Evolutionary conservation across 2,797 vertebrate species (phyloP), one percentile per base, ranked within the genome.

Genomic region (Phataginus tricuspis): DNA sequence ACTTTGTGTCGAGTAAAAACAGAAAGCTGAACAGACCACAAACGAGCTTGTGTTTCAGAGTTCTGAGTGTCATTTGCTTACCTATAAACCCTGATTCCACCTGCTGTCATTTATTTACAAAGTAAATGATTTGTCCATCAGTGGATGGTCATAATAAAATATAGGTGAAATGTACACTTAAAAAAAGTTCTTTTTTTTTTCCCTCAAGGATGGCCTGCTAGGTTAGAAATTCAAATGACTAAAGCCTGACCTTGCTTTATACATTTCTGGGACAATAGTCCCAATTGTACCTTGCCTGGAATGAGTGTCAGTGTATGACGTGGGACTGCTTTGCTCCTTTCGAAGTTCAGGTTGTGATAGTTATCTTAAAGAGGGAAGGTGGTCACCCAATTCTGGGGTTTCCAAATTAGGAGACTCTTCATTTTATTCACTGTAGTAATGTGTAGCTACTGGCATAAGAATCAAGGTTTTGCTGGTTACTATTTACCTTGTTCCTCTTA

Each of bases 71-170:
- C 93, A 14, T 49, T 29, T 92, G 82, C 90, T 96, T 95, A 89
- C 95, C 95, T 64, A n/a, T 80, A 97, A 96, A 91, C 71, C 59
- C 59, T 7, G 19, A 9, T 19, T 59, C 79, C 91, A 96, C 96
- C 96, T 97, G 96, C 96, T 88, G 89, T 75, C 91, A 27, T 72
- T 29, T 97, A 90, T 97, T 97, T 96, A 97, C 96, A 95, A 90
- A 96, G 95, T 91, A 90, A 93, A 91, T n/a, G 91, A 57, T 93
- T 86, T 95, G 87, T 94, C 63, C 42, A 34, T 63, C 88, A 57
- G 55, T 63, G 45, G 77, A 85, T 90, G 92, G 89, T 83, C 94
- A 92, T 94, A 79, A 93, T 83, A 97, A 95, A 71, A 94, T 79
- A 96, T 71, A 83, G 55, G 79, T 72, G 77, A 97, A 96, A 91